Evolutionary conservation across 2,113 vertebrate species (phyloP), one percentile per base, ranked within the genome.

Genomic region (Jacana jacana): DNA sequence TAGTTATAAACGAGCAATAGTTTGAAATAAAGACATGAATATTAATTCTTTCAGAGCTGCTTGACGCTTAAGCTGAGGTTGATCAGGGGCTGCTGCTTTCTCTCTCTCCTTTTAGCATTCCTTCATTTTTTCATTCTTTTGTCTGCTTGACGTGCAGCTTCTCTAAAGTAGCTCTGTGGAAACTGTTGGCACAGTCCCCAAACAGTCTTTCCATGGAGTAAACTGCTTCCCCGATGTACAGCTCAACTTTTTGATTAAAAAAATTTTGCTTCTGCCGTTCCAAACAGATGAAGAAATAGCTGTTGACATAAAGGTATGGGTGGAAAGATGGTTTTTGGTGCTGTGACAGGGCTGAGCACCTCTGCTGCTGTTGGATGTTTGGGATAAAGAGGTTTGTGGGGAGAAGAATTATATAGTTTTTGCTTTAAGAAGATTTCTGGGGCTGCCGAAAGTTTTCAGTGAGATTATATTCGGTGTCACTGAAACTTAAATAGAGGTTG

Each of bases 101-200:
- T 58, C 69, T 54, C 64, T 80, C 33, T 95, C 52, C 85, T 93
- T 96, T 94, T 93, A 88, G 89, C 94, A 81, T 97, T 97, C 96
- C 88, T 97, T 97, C 76, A 91, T 96, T 98, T 98, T 83, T 85
- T 92, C 91, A 73, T 89, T 96, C 96, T 97, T 97, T 98, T 97
- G 96, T 93, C 94, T 65, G 33, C 92, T 97, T 97, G 97, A 98
- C 96, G 93, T 40, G 11, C 71, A 91, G 94, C 90, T 82, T 97
- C 95, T 96, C 88, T 77, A 48, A 75, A 75, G 81, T 87, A 91
- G 86, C 95, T 97, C 97, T 97, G 95, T 91, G 39, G 79, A 82
- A 96, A 78, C 90, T 48, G 58, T 58, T 86, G 93, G 91, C 55
- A n/a, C 31, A 11, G 86, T 92, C 95, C 78, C 60, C 4, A 70